Evolutionary conservation across 2,888 invertebrate species (phyloP), one percentile per base, ranked within the genome.

Genomic region (Nysson spinosus): DNA sequence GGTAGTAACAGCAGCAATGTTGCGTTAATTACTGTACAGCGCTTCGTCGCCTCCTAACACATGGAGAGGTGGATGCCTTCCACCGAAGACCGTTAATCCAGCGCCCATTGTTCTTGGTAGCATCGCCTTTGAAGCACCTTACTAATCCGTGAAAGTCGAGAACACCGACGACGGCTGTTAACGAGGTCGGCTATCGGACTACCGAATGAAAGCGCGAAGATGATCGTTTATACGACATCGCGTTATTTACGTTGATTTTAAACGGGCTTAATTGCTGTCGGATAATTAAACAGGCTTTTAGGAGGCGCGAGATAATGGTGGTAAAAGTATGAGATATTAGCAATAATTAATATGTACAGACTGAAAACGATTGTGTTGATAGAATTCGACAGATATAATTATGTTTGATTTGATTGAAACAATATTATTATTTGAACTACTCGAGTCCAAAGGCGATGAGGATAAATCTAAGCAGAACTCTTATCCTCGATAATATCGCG

Each of bases 11-110:
- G 16, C 20, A 22, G 17, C 34, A 49, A 69, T 70, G 67, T 75
- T 67, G 68, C 47, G 75, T 77, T 78, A 78, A 75, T 78, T 76
- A 78, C 69, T 72, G 62, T 67, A 70, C 74, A 69, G 57, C 69
- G 65, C 66, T 62, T 65, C 69, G 74, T 64, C 76, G 76, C 70
- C 54, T 73, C 50, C 60, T 46, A 67, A 72, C 64, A 58, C 70
- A 60, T 44, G 39, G 43, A 51, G 54, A 43, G 57, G n/a, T 19
- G 43, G 51, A 28, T 34, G 47, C 40, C 40, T 28, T 37, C 49
- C 64, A 19, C 37, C 65, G 67, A 72, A 68, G 67, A 72, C 77
- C 69, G 67, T 76, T 77, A 73, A 76, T 75, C 72, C 69, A 54
- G 12, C 60, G 52, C 60, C 64, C 75, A 77, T 72, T 76, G 76